phyloP scores from a whole-genome alignment of 2,113 vertebrate genomes.

The Hirundichthys speculiger region DNA sequence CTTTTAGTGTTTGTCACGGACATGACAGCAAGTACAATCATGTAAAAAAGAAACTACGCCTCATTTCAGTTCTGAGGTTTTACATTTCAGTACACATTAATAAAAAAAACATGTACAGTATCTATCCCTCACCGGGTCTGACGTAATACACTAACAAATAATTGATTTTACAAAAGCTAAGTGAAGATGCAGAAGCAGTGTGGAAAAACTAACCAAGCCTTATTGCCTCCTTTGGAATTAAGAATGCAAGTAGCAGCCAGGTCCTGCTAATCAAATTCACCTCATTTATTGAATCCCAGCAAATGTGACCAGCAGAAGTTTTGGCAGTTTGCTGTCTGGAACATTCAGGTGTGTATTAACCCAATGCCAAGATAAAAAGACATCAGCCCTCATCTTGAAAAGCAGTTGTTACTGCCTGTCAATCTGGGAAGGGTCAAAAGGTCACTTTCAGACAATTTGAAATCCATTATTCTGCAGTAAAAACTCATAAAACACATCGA shows the following conservation, averaged over 20 bases:
- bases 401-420: no score
- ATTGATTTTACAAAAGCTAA: no score
- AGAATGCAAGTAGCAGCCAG: no score
- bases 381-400: not conserved
- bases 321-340: not conserved
- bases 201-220: no score
- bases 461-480: not conserved
- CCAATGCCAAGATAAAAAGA: not conserved
- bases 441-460: not conserved
- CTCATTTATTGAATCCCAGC: no score
- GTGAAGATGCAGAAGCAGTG: no score
- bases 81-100: no score
- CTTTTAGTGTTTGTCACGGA: slow-evolving; percentile 7
- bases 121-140: not conserved
- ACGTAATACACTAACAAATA: no score
- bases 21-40: slow-evolving; percentile 7
- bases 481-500: not conserved
- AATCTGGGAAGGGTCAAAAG: not conserved
- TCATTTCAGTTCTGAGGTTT: not conserved
- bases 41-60: not conserved
- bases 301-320: not conserved
- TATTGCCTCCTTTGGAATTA: no score
- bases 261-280: no score
- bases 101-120: no score
- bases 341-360: not conserved